Conservation (phyloP, 2,113 vertebrate species). For the Proteles cristata region DNA sequence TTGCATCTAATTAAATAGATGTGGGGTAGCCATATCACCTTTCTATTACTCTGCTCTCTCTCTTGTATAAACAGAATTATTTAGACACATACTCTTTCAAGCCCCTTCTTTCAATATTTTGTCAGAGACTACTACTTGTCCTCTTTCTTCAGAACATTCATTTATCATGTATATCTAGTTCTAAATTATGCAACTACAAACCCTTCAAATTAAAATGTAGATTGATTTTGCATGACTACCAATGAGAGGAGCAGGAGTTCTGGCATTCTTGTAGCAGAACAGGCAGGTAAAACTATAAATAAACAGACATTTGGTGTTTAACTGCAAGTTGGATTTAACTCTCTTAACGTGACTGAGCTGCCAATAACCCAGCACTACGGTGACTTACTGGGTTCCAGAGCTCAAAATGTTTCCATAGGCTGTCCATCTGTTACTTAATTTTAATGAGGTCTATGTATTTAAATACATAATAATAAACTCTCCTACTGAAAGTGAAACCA, state of each 20-base stretch:
- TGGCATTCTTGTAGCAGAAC: neutral
- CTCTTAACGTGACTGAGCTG: slow-evolving; percentile 50
- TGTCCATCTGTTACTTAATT: slow-evolving; percentile 71
- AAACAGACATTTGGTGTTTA: slow-evolving; percentile 59
- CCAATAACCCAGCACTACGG: slow-evolving; percentile 45
- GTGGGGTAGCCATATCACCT: neutral
- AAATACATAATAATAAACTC: slow-evolving; percentile 56
- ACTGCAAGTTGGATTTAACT: slow-evolving; percentile 57
- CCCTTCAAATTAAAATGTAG: slow-evolving; percentile 33
- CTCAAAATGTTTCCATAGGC: slow-evolving; percentile 63
- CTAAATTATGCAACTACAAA: neutral
- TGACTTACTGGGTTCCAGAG: slow-evolving; percentile 60
- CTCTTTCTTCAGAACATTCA: neutral
- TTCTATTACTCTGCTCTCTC: neutral
- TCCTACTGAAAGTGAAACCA: neutral
- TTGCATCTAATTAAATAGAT: neutral
- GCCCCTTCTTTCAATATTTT: neutral
- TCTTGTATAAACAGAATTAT: neutral
- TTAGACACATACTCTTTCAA: neutral
- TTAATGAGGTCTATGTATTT: slow-evolving; percentile 61
- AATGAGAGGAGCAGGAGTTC: neutral
- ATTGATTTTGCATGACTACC: neutral
- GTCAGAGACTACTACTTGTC: neutral
- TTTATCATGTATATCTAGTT: neutral
- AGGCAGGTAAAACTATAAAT: slow-evolving; percentile 49